phyloP scores from a whole-genome alignment of 1,140 invertebrate genomes.

The Geopemphigus sp. region DNA sequence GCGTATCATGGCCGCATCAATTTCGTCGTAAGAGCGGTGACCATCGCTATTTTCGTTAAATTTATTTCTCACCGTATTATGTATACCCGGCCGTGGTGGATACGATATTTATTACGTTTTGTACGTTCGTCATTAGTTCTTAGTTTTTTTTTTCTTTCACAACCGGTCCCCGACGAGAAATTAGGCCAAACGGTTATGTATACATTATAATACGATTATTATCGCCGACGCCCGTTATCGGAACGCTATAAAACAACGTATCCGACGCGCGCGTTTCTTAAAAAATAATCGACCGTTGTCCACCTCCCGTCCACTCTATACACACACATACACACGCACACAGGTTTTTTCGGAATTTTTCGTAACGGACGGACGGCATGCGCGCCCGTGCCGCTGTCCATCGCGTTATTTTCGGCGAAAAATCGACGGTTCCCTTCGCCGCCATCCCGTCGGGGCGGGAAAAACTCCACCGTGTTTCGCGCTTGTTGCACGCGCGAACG shows the following conservation, averaged over 20 bases:
- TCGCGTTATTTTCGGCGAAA: too few species aligned
- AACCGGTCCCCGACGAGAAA: conserved; percentile 4
- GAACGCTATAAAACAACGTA: background rate
- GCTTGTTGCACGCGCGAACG: conserved; percentile 1
- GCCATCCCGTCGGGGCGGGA: too few species aligned
- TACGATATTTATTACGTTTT: background rate
- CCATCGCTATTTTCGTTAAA: background rate
- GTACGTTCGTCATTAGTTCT: conserved; percentile 8
- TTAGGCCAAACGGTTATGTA: conserved; percentile 28
- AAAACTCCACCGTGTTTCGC: conserved; percentile 5
- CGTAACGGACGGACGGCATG: too few species aligned
- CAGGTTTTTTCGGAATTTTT: too few species aligned
- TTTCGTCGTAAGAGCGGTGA: background rate
- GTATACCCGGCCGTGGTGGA: too few species aligned
- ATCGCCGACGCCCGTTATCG: background rate
- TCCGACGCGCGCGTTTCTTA: background rate
- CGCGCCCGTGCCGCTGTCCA: too few species aligned
- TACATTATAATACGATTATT: background rate
- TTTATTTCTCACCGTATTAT: background rate
- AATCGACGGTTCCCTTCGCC: too few species aligned
- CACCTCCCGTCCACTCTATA: too few species aligned
- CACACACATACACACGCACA: too few species aligned
- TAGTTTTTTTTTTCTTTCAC: background rate
- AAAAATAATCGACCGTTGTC: background rate
- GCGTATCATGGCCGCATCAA: too few species aligned